Evolutionary conservation across 2,113 vertebrate species (phyloP).

Genomic region (Leucoraja erinaceus): DNA sequence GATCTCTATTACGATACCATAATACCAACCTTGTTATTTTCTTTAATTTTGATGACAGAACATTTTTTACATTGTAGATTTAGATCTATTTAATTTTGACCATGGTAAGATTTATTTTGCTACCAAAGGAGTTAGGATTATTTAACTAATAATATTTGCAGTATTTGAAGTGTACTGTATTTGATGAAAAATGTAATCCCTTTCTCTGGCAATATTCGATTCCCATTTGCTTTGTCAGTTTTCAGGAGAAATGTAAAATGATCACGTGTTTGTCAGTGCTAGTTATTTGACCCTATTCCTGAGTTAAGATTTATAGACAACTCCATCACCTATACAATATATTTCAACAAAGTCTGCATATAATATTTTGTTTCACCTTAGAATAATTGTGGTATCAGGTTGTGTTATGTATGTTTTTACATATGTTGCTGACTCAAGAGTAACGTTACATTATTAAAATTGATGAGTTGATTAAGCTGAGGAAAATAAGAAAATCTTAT

Average conservation of each 20-base stretch:
- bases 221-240: neutral
- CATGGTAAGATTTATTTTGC: neutral
- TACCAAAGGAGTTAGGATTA: neutral
- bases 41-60: neutral
- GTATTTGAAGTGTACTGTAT: neutral
- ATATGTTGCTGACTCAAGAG: neutral
- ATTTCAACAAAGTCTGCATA: neutral
- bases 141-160: neutral
- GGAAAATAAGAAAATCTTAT: neutral
- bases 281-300: neutral
- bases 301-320: neutral
- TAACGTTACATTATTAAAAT: neutral
- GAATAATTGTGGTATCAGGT: neutral
- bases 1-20: neutral
- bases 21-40: neutral
- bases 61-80: neutral
- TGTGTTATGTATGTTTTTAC: neutral
- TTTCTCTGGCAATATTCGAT: neutral
- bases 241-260: neutral
- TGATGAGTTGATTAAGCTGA: neutral
- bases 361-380: neutral
- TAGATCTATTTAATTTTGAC: neutral
- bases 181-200: neutral
- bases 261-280: too few species aligned
- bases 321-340: neutral